Base-by-base conservation (phyloP, 2,113 vertebrate genomes). In the Cyanoderma ruficeps region DNA sequence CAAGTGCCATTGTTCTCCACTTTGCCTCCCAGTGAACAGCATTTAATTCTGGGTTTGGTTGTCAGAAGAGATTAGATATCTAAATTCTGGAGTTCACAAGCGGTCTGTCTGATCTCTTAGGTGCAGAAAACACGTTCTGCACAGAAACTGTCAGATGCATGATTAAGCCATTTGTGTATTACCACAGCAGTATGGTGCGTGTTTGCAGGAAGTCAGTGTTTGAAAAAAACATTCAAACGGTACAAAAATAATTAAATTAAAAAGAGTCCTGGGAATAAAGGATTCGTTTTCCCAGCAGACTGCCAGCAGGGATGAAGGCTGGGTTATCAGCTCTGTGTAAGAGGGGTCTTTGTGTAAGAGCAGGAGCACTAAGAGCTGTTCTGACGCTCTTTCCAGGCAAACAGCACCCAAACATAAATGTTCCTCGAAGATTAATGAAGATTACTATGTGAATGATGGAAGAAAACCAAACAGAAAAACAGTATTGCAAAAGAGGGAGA, bases 1-100 rank as follows among this genome's bases (percentile, higher is more conserved):
- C 96, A 96, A 94, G 84, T 85, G 87, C 84, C 79, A 85, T 94
- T 96, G 94, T 96, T 95, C 87, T 91, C 80, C 69, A 57, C 53
- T 87, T 95, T 80, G 55, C 74, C 75, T 95, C 82, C 46, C 47
- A 57, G 67, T 79, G 87, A 87, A 49, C 52, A 89, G 74, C 27
- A 0, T 91, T 90, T 85, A 85, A 65, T 93, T 93, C 57, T 65
- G 70, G 41, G 72, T 91, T 87, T 30, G 13, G 78, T 80, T 96
- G 94, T 95, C 95, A 84, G 63, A 93, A 83, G 18, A 87, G 70
- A 96, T 96, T 96, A 96, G 57, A 10, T 74, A 63, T 50, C 67
- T 87, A 61, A 87, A 87, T 87, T 69, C 67, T 82, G 59, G 27
- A 57, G 74, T 50, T 76, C 77, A 2, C 69, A 52, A 94, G 72